phyloP scores from a whole-genome alignment of 2,797 vertebrate genomes.

The Propithecus deckenii region DNA sequence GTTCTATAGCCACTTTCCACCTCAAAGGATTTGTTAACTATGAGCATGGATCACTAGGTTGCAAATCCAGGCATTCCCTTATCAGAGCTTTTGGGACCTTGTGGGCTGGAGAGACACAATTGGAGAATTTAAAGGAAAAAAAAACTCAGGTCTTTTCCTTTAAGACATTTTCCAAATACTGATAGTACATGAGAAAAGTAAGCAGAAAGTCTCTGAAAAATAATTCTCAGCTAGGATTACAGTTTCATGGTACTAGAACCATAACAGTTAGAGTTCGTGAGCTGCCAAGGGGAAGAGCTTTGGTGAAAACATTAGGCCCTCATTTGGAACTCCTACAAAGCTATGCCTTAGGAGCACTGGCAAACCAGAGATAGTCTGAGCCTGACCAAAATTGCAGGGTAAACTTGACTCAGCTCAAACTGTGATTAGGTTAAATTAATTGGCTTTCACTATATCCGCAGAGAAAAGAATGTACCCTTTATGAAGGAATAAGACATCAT shows the following conservation, averaged over 20 bases:
- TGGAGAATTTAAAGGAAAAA: background rate
- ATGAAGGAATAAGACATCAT: background rate
- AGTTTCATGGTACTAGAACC: background rate
- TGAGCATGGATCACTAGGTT: background rate
- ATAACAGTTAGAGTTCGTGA: background rate
- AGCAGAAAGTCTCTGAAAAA: constrained; percentile 14
- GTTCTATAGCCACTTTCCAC: background rate
- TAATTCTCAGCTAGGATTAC: background rate
- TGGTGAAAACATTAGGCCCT: background rate
- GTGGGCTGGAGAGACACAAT: background rate
- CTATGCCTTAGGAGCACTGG: background rate
- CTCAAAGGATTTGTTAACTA: background rate
- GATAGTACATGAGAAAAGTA: background rate
- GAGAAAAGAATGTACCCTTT: background rate
- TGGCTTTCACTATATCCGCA: background rate
- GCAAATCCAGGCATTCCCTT: background rate
- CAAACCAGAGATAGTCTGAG: background rate
- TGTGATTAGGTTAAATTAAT: constrained; percentile 16
- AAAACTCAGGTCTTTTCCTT: background rate
- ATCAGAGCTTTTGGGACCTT: background rate
- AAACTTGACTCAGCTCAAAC: background rate
- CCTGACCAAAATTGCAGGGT: background rate
- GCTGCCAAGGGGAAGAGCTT: background rate
- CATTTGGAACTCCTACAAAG: background rate
- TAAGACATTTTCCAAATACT: background rate